These are phyloP conservation scores for Rhineura floridana DNA, from an alignment of 2,113 vertebrate species.

Conservation along the genomic window DNA sequence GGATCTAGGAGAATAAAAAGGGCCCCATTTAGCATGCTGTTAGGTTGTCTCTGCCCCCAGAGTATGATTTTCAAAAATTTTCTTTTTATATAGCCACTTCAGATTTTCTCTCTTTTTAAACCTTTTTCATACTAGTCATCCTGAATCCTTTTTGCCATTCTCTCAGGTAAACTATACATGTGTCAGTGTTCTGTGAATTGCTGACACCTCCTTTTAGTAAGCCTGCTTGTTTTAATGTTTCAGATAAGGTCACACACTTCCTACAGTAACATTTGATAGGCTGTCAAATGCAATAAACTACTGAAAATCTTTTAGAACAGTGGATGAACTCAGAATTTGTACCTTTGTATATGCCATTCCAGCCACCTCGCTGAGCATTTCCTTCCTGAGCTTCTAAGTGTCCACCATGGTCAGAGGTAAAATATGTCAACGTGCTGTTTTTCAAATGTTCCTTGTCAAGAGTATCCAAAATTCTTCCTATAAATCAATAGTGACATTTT, in stretches of 20 bases:
- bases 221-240: background rate
- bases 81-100: background rate
- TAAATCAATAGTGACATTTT: background rate
- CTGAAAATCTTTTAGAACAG: background rate
- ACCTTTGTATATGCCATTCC: conserved; percentile 89
- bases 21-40: background rate
- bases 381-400: conserved; percentile 77
- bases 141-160: too few species aligned
- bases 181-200: background rate
- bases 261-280: background rate
- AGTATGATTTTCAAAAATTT: background rate
- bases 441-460: conserved; percentile 80
- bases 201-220: background rate
- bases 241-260: background rate
- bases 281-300: background rate
- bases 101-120: background rate
- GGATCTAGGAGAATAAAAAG: too few species aligned
- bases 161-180: background rate
- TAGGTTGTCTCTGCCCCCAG: too few species aligned
- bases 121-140: too few species aligned
- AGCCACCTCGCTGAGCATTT: conserved; percentile 69
- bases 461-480: conserved; percentile 81
- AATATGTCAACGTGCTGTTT: conserved; percentile 84
- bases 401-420: conserved; percentile 91
- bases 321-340: background rate